A percentile compares a stretch with the other conserved stretches of the same genome.
Conservation (phyloP, 2,113 vertebrate species). For the Chlorodrepanis virens region DNA sequence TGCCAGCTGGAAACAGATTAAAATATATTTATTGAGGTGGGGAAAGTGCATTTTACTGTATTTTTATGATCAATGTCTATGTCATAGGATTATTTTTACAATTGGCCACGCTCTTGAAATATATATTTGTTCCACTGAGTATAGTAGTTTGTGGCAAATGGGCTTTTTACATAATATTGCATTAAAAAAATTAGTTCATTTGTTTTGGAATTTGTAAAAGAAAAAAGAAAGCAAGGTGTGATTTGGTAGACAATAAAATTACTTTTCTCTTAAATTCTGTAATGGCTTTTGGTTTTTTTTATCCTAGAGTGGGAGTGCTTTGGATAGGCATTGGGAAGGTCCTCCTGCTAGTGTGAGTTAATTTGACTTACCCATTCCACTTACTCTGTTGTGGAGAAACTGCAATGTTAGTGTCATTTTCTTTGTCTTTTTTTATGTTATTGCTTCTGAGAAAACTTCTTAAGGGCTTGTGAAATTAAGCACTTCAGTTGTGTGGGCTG, state of each 20-base stretch:
- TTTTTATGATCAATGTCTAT: slow-evolving; percentile 70
- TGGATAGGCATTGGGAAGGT: neutral
- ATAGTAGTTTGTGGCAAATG: slow-evolving; percentile 6
- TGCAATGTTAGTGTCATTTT: neutral
- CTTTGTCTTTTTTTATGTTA: neutral
- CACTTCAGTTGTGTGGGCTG: neutral
- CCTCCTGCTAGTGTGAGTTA: neutral
- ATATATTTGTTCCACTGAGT: slow-evolving; percentile 35
- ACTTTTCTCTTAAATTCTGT: neutral
- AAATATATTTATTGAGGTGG: slow-evolving; percentile 79
- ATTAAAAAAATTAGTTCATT: neutral
- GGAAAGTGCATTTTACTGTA: slow-evolving; percentile 82
- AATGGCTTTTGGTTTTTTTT: neutral
- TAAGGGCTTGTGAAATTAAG: neutral
- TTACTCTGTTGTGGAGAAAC: neutral
- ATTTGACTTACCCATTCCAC: neutral
- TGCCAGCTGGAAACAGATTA: slow-evolving; percentile 59
- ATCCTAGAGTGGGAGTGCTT: neutral
- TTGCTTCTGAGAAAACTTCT: neutral
- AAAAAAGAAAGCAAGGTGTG: neutral
- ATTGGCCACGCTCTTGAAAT: neutral
- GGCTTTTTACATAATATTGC: neutral
- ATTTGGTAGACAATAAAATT: slow-evolving; percentile 59
- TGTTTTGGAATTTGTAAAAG: slow-evolving; percentile 17
- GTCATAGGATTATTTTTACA: slow-evolving; percentile 62